Evolutionary conservation across 2,797 vertebrate genomes (phyloP), one percentile per base, ranked within the genome.

Genomic region (Rhinophrynus dorsalis): DNA sequence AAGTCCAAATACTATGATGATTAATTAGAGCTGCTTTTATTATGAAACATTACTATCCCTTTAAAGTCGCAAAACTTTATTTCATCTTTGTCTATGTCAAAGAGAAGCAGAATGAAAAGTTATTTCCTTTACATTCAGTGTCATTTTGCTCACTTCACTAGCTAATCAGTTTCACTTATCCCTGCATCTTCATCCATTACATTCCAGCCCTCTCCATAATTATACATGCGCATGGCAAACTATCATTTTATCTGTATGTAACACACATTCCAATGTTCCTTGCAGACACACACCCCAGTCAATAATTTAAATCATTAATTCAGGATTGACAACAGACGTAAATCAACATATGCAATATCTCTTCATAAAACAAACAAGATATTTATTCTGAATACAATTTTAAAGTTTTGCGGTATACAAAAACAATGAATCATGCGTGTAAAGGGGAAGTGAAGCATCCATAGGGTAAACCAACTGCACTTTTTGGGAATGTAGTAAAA

Each of bases 191-290:
- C 33, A 12, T 45, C 38, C 40, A 54, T 32, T 54, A 3, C 23
- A 26, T 54, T 26, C 40, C 38, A 60, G 40, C 4, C n/a, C n/a
- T 27, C 30, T 1, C 2, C 6, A 30, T 27, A 51, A 65, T 65
- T 65, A 65, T 51, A 33, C 33, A 65, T 65, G 61, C 48, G 3
- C 6, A 8, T 21, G 48, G 42, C 35, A 52, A 40, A 42, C 47
- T 13, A 54, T 29, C 24, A 30, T 42, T 52, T 27, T 65, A 65
- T 65, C 52, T 52, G 48, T 65, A 65, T 65, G 61, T 52, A 52
- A 26, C 47, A 2, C 33, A 10, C 61, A 65, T 21, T 52, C 20
- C 15, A 15, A 17, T 17, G 10, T 27, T 42, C 17, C 47, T 65
- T 3, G 48, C n/a, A 65, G 33, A 52, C 47, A 9, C 32, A 4